Base-by-base conservation (phyloP, 2,113 vertebrate species). In the Crypturellus undulatus region DNA sequence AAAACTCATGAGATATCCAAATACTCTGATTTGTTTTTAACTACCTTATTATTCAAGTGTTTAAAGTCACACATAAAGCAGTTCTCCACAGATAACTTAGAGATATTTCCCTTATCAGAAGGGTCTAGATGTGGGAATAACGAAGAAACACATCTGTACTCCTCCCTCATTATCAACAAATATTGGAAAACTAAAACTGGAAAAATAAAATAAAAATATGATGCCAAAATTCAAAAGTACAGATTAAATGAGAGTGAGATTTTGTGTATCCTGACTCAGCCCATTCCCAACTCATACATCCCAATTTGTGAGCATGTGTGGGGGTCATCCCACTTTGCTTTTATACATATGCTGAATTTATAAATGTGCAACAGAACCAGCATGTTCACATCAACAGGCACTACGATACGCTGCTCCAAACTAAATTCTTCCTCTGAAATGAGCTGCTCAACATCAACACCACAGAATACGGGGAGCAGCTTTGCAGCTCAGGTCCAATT, bases 1-100 rank as follows among this genome's bases (percentile, higher is more conserved):
- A 36, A 80, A 83, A 90, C 88, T 42, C 69, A 80, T 24, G n/a
- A 77, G 8, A 83, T 78, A 78, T 83, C 64, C 52, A 87, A 58
- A 38, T n/a, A 68, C 88, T 78, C 16, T 36, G 49, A 68, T 56
- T 75, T 69, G 62, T 25, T 94, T 85, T 80, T 72, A 88, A 34
- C 42, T 32, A 70, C 28, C 26, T 76, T 72, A 90, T 82, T 72
- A 83, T 69, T 34, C n/a, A 73, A 45, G 68, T 45, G 56, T 70
- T 77, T 54, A 68, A 68, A 89, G 62, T 43, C 25, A 72, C 2
- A 4, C 67, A 72, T 6, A 49, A 62, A 76, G 30, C 36, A 49
- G 52, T 84, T 79, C 54, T 87, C 32, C 49, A 47, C 21, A 52
- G 34, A 32, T 32, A 92, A 89, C 32, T 47, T 42, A 83, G 78